Base-by-base conservation (phyloP, 2,888 invertebrate genomes). In the Idaea dimidiata region DNA sequence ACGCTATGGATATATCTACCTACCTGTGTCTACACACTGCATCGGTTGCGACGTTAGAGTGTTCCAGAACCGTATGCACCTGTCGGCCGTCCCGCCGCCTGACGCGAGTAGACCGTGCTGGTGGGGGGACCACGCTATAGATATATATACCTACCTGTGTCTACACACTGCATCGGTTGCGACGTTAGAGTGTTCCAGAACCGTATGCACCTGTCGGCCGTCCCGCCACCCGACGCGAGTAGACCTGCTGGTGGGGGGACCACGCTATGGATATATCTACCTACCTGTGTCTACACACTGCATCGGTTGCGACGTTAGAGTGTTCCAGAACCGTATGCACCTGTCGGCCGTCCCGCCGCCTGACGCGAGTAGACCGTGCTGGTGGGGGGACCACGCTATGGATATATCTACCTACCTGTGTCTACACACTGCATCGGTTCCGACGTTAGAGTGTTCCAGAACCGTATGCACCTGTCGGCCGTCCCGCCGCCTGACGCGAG, bases 281-380 rank as follows among this genome's bases (percentile, higher is more conserved):
- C n/a, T n/a, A n/a, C n/a, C n/a, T n/a, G n/a, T n/a, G n/a, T n/a
- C n/a, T n/a, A n/a, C n/a, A n/a, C n/a, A n/a, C n/a, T n/a, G n/a
- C 97, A 99, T 97, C 1, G 99, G 98, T 88, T 99, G 99, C 8
- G 98, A 98, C 0, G 99, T 99, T 68, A 99, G 93, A 0, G 99
- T 99, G 89, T 99, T 99, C 99, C 99, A 99, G 93, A 99, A 99
- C 17, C 98, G 94, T 68, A 99, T 98, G 84, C 98, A 98, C 31
- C 99, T 93, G 90, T 99, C 99, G 0, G 99, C 99, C 0, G 99
- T 99, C n/a, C 99, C 99, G n/a, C 99, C 99, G 57, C 99, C 99
- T 54, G 97, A 97, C 0, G 99, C 99, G 66, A 99, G 88, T 60
- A 99, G 92, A 0, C 99, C 99, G 89, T 99, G 99, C 88, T 99